A percentile compares a stretch with the other conserved stretches of the same genome.
Conservation (phyloP, 2,797 vertebrate species). For the Artibeus jamaicensis region DNA sequence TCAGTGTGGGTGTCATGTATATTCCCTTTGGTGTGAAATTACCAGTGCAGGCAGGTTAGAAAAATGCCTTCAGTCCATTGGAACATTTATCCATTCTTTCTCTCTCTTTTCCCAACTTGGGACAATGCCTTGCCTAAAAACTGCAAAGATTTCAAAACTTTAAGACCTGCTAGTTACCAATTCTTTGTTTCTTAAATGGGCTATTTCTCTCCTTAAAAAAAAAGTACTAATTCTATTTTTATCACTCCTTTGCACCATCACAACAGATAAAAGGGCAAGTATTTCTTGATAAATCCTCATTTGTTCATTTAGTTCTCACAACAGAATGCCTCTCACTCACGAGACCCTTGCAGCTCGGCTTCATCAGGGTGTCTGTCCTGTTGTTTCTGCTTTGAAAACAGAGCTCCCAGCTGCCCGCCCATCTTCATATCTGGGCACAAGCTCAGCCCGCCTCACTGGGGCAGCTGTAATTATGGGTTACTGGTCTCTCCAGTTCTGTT, state of each 20-base stretch:
- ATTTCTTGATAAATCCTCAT: not conserved
- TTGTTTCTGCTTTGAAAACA: not conserved
- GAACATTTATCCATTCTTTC: not conserved
- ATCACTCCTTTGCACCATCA: not conserved
- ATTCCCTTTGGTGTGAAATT: not conserved
- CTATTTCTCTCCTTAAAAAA: not conserved
- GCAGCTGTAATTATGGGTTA: not conserved
- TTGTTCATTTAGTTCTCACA: not conserved
- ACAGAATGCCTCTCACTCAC: not conserved
- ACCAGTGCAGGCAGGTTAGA: not conserved
- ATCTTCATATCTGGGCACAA: not conserved
- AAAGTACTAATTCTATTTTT: not conserved
- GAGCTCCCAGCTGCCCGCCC: not conserved
- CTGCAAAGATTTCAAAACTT: not conserved
- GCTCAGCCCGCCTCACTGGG: not conserved
- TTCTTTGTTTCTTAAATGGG: not conserved
- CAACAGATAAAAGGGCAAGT: not conserved
- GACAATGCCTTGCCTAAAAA: not conserved
- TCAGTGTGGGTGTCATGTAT: not conserved
- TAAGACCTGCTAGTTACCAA: not conserved
- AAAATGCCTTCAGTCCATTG: not conserved
- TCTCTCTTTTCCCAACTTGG: not conserved
- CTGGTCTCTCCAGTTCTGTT: not conserved
- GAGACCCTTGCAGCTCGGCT: not conserved
- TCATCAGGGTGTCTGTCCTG: not conserved